Evolutionary conservation across 2,797 vertebrate genomes (phyloP), one percentile per base, ranked within the genome.

Genomic region (Hydrocynus forskahlii): DNA sequence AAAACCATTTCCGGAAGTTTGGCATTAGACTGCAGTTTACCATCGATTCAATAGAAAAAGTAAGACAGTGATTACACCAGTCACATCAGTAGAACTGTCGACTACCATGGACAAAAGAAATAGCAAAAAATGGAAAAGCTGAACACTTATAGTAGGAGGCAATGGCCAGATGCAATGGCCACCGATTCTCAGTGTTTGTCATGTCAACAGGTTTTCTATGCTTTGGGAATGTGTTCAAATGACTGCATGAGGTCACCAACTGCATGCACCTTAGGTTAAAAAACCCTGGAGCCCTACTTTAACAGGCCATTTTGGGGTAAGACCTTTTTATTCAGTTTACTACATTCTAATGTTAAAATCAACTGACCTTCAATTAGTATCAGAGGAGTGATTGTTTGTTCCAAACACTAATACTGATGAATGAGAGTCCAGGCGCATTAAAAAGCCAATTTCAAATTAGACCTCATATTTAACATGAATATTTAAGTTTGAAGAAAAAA

Each of bases 21-120:
- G 86, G 84, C 86, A 87, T 80, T 68, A 68, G 59, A 48, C 43
- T 13, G 55, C 59, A 71, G 59, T 72, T 79, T 43, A 83, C 43
- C 70, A 69, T 23, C 21, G 29, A 43, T 8, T 67, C 48, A 21
- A 45, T 17, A 55, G 23, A 16, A 82, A 45, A 66, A 6, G 54
- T 55, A 77, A 64, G 9, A 2, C 14, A 68, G 9, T 23, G 1
- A 71, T 19, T 62, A 23, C 5, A 17, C 0, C 25, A 0, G 25
- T 35, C 21, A 4, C 25, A 35, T 35, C 25, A 63, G 25, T 63
- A 12, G n/a, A n/a, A 57, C 21, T 1, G n/a, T 23, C 0, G 2
- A 23, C 9, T 60, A 25, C 21, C 9, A 60, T 10, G 1, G 57
- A 60, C 21, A 55, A 6, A 35, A 2, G 2, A 35, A 35, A 35